phyloP scores from a whole-genome alignment of 2,113 vertebrate species.

The Catharus fuscescens region DNA sequence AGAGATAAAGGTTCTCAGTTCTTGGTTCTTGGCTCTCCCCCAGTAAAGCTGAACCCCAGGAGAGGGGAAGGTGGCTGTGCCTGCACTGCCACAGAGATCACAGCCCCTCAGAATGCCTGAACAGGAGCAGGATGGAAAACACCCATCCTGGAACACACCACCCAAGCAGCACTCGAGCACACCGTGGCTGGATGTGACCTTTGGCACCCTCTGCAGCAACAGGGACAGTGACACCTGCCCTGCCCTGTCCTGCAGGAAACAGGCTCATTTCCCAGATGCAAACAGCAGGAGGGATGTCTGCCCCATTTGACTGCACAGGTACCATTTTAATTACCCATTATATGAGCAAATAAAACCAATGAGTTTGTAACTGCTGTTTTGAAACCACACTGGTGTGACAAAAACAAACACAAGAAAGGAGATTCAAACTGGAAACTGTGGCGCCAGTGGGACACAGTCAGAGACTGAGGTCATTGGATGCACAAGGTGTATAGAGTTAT shows the following conservation, averaged over 20 bases:
- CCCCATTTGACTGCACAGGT: not conserved
- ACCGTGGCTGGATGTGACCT: not conserved
- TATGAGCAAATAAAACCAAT: not conserved
- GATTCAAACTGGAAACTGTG: not conserved
- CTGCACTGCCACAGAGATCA: not conserved
- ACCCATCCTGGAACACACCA: not conserved
- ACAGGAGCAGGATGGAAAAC: not conserved
- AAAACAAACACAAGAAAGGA: not conserved
- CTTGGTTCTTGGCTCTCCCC: not conserved
- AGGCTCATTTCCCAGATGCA: not conserved
- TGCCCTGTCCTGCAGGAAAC: not conserved
- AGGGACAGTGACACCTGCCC: not conserved
- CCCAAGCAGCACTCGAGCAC: not conserved
- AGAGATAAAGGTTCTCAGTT: not conserved
- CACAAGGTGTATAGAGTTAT: not conserved
- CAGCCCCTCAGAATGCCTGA: not conserved
- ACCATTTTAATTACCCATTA: not conserved
- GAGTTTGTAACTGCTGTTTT: not conserved
- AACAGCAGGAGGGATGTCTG: not conserved
- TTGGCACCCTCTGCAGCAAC: not conserved
- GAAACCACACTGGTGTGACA: not conserved
- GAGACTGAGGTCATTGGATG: not conserved
- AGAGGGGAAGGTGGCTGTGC: not conserved
- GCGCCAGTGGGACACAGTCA: not conserved
- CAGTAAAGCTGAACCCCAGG: not conserved